Evolutionary conservation across 2,888 invertebrate genomes (phyloP).

Genomic region (Lydus trimaculatus): DNA sequence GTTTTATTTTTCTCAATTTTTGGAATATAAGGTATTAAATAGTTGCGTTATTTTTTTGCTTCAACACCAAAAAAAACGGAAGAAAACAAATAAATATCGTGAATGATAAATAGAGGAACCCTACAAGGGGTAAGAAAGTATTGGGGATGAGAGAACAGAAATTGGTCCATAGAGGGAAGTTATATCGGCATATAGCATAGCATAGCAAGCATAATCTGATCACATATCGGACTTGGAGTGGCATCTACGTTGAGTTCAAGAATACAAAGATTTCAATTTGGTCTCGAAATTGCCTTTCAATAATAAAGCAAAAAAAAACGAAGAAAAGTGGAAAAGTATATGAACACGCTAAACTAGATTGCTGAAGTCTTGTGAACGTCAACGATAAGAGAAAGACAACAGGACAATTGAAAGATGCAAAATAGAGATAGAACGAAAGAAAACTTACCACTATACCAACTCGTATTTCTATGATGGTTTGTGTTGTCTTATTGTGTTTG

Average conservation of each 20-base stretch:
- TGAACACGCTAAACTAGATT: slow-evolving; percentile 59
- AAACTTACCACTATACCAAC: neutral
- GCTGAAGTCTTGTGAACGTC: slow-evolving; percentile 28
- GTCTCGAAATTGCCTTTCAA: slow-evolving; percentile 60
- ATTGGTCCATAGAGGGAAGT: slow-evolving; percentile 41
- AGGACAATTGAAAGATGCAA: neutral
- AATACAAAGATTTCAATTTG: slow-evolving; percentile 62
- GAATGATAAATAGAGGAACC: neutral
- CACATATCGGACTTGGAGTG: slow-evolving; percentile 59
- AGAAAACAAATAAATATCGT: neutral
- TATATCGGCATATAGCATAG: slow-evolving; percentile 40
- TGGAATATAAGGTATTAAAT: neutral
- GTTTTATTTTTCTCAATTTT: neutral
- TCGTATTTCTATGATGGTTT: neutral
- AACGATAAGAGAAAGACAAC: neutral
- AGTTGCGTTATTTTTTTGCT: too few species aligned
- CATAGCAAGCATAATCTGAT: slow-evolving; percentile 57
- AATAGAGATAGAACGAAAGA: neutral
- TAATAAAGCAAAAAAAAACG: slow-evolving; percentile 43
- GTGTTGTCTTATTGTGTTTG: slow-evolving; percentile 42
- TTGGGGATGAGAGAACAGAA: slow-evolving; percentile 19
- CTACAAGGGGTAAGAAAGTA: neutral
- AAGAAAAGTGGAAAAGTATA: slow-evolving; percentile 58
- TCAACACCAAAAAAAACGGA: too few species aligned
- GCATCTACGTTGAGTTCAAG: slow-evolving; percentile 58